These are phyloP conservation scores for Mythimna impura DNA, from an alignment of 2,888 invertebrate species.

Conservation along the genomic window DNA sequence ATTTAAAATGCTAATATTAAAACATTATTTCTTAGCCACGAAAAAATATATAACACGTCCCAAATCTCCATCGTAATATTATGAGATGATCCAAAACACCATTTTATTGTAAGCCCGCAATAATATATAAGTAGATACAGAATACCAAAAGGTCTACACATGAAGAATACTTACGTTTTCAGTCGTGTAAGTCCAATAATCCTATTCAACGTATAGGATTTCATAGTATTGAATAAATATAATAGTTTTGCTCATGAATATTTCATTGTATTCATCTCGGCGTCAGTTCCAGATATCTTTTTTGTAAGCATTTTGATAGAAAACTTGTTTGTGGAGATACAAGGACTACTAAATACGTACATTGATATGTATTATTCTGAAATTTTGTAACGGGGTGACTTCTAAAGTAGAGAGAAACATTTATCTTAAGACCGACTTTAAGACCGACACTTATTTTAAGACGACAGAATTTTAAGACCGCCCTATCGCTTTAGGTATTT, in stretches of 20 bases:
- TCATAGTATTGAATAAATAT: slow-evolving; percentile 47
- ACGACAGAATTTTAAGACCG: too few relatives aligned
- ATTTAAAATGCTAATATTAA: too few relatives aligned
- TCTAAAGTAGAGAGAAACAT: too few relatives aligned
- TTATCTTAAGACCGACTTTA: too few relatives aligned
- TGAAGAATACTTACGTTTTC: not conserved
- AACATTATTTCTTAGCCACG: too few relatives aligned
- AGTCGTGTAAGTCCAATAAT: not conserved
- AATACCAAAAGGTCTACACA: not conserved
- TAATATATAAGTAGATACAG: not conserved
- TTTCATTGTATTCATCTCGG: slow-evolving; percentile 38
- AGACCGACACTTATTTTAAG: too few relatives aligned
- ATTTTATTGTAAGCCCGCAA: not conserved
- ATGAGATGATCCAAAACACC: not conserved
- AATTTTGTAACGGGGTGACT: not conserved
- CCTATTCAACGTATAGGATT: slow-evolving; percentile 26
- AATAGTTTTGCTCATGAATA: slow-evolving; percentile 53
- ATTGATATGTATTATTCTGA: not conserved
- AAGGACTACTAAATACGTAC: not conserved
- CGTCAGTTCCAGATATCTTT: slow-evolving; percentile 30
- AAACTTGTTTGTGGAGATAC: slow-evolving; percentile 8
- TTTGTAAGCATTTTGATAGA: slow-evolving; percentile 20
- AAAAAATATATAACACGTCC: too few relatives aligned
- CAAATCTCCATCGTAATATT: too few relatives aligned
- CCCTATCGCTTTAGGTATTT: too few relatives aligned